A percentile compares a stretch with the other conserved stretches of the same genome.
Evolutionary conservation across 2,797 vertebrate species (phyloP).

Genomic region (Hipposideros larvatus): DNA sequence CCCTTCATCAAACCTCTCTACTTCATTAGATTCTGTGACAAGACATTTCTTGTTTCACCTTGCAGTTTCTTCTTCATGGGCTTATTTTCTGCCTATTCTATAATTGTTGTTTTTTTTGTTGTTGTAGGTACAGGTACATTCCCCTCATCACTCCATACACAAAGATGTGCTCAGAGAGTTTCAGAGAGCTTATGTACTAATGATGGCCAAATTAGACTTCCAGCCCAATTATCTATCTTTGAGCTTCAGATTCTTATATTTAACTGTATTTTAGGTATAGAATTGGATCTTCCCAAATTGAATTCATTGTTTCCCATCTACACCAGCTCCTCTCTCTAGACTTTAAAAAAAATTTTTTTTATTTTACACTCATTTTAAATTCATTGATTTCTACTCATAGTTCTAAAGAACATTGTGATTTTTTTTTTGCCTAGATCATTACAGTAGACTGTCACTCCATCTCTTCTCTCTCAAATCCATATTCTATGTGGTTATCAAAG

Average conservation of each 20-base stretch:
- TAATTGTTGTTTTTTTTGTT: neutral
- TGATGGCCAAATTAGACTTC: neutral
- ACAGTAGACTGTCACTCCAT: neutral
- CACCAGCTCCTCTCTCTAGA: neutral
- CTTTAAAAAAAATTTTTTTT: neutral
- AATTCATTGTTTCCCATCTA: neutral
- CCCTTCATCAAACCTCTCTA: neutral
- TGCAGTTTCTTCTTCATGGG: neutral
- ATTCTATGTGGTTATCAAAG: neutral
- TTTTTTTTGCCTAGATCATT: neutral
- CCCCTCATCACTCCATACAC: neutral
- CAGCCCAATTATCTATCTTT: neutral
- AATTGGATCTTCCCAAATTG: neutral
- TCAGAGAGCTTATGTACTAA: neutral
- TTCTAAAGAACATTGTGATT: neutral
- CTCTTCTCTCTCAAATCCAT: neutral
- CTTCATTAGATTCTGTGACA: neutral
- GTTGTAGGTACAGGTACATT: neutral
- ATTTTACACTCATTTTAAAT: neutral
- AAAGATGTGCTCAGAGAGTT: neutral
- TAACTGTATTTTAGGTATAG: neutral
- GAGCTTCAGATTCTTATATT: neutral
- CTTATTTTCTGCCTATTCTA: neutral
- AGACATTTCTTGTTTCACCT: neutral
- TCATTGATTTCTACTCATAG: neutral